Evolutionary conservation across 2,797 vertebrate species (phyloP).

Genomic region (Chromis chromis): DNA sequence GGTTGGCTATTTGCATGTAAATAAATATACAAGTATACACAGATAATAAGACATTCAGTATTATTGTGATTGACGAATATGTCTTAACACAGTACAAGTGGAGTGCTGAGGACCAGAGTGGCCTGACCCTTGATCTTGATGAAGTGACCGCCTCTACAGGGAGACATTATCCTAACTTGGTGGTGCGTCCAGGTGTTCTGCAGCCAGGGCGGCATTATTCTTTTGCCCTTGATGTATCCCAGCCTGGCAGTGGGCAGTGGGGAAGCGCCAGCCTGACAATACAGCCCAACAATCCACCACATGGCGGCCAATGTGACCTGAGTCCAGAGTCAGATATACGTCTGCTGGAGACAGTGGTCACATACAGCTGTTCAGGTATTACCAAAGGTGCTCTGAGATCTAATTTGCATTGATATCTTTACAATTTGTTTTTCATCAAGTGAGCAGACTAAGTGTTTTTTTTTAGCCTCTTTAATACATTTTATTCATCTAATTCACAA

Average conservation of each 20-base stretch:
- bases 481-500: no score
- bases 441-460: neutral
- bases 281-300: conserved; percentile 71
- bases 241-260: conserved; percentile 62
- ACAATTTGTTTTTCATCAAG: neutral
- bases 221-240: conserved; percentile 79
- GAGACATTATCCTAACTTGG: conserved; percentile 67
- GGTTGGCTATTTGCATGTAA: neutral
- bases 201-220: conserved; percentile 75
- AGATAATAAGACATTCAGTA: neutral
- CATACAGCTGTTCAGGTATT: conserved; percentile 84
- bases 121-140: conserved; percentile 73
- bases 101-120: conserved; percentile 69
- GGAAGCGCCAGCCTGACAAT: conserved; percentile 79
- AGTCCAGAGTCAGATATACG: conserved; percentile 71
- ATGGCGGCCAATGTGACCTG: conserved; percentile 82
- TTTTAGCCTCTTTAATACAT: neutral
- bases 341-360: conserved; percentile 80
- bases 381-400: neutral
- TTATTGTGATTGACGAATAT: neutral
- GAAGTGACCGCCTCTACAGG: conserved; percentile 72
- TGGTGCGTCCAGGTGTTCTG: conserved; percentile 76
- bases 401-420: neutral
- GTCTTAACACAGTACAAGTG: conserved; percentile 77
- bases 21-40: neutral